Evolutionary conservation across 2,797 vertebrate species (phyloP), one percentile per base, ranked within the genome.

Genomic region (Parambassis ranga): DNA sequence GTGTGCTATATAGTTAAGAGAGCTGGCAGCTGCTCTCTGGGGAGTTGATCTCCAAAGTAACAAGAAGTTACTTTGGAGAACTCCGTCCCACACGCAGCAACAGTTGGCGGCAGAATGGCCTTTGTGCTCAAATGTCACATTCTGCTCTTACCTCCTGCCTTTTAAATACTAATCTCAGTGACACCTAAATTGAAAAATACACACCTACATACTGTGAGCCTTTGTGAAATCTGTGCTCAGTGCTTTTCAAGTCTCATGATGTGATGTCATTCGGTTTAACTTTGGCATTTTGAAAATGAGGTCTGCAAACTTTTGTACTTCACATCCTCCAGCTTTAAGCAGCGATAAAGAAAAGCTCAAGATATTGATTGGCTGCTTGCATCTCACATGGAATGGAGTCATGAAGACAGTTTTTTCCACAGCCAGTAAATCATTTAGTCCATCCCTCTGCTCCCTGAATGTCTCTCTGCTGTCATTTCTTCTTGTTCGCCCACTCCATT

Each of bases 121-220:
- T 82, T 82, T 85, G 61, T 75, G 39, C 53, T 79, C 42, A 73
- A 84, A 79, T 76, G 82, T 82, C 80, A 81, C 31, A 66, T 38
- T 59, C 19, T 52, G 38, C 63, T 26, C 48, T 65, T 57, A 82
- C 63, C 47, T 65, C 37, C 38, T 63, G 26, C 52, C 55, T 75
- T 82, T 84, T 76, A 70, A 74, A 75, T 74, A 61, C 39, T 63
- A 64, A 74, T 71, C 71, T 69, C 65, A 67, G 44, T 60, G 46
- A 39, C 49, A 38, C 28, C 23, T 41, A 55, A 57, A 65, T 43
- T 39, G 18, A 75, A 48, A 71, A 42, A 11, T 0, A 2, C 49
- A 76, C 68, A 78, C 65, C 66, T 66, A 65, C 77, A 68, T n/a
- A n/a, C 51, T 39, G 15, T 35, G 28, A 56, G 24, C 62, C 65